Conservation (phyloP, 2,797 vertebrate species). For the Neopelma chrysocephalum region DNA sequence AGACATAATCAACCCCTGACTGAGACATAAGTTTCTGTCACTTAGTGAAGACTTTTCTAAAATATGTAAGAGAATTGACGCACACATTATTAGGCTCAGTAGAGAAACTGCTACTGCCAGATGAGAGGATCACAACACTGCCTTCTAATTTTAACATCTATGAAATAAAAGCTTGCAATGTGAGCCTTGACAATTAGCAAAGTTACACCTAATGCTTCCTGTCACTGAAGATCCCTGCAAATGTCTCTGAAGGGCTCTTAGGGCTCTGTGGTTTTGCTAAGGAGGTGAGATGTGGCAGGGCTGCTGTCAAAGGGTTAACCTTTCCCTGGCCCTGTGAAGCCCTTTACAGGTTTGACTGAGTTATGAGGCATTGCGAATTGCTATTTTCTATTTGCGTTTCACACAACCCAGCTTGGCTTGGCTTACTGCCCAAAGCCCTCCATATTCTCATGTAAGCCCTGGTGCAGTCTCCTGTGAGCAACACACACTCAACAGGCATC, state of each 20-base stretch:
- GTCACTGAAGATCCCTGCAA: background rate
- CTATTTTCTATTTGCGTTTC: background rate
- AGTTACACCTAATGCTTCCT: background rate
- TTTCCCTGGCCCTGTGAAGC: background rate
- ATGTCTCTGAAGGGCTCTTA: background rate
- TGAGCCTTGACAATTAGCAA: background rate
- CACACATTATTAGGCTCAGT: background rate
- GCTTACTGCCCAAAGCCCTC: constrained; percentile 31
- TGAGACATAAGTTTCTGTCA: background rate
- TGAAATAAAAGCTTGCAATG: background rate
- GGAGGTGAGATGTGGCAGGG: background rate
- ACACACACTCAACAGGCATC: background rate
- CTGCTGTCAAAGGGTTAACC: background rate
- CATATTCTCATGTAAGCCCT: background rate
- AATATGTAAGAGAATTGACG: fast-evolving
- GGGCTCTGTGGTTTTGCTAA: background rate
- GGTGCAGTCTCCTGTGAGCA: background rate
- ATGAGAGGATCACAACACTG: background rate
- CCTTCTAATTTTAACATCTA: background rate
- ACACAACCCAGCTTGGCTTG: background rate
- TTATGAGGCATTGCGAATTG: background rate
- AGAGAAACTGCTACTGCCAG: background rate
- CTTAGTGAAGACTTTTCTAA: background rate
- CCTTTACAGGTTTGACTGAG: background rate
- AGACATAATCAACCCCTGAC: background rate